Evolutionary conservation across 1,140 invertebrate genomes (phyloP), one percentile per base, ranked within the genome.

Genomic region (Sminthurides bifidus): DNA sequence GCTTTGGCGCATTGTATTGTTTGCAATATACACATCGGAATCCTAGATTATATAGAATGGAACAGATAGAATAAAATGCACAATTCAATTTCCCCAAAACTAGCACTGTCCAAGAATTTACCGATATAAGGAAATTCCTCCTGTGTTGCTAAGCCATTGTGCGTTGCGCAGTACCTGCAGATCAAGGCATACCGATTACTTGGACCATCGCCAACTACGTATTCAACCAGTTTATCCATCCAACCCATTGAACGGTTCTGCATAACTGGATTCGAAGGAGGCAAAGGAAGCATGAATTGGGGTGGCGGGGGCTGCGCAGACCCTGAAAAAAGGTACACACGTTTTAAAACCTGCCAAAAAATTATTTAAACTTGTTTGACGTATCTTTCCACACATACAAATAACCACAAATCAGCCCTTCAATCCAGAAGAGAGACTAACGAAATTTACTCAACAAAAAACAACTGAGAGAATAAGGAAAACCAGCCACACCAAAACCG

Each of bases 131-230:
- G 91, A 74, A 93, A 98, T 68, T 98, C 95, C 71, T 98, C 93
- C 68, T 83, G 81, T 5, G 95, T 76, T 17, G 92, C 88, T 92
- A 98, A 96, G 61, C 95, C 94, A 75, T 98, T 98, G 69, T 98
- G 94, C 12, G 82, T 82, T 55, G 78, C 78, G 70, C 95, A 98
- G 56, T 85, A 76, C 29, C 77, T 77, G 73, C 95, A 98, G 68
- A 98, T 93, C 46, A 98, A 77, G 33, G 92, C 94, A 72, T 85
- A 62, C 27, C 60, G 79, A 75, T 94, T 90, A 56, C 82, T 81
- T 45, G 93, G 92, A 23, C 92, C 93, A 76, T 98, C 94, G 31
- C 91, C 93, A 19, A 98, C 80, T 43, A 98, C 70, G 70, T 88
- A 94, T 69, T 98, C 94, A 19, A 97, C 80, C 56, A 97, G 73